Conservation (phyloP, 1,140 invertebrate species). For the Pissodes strobi region DNA sequence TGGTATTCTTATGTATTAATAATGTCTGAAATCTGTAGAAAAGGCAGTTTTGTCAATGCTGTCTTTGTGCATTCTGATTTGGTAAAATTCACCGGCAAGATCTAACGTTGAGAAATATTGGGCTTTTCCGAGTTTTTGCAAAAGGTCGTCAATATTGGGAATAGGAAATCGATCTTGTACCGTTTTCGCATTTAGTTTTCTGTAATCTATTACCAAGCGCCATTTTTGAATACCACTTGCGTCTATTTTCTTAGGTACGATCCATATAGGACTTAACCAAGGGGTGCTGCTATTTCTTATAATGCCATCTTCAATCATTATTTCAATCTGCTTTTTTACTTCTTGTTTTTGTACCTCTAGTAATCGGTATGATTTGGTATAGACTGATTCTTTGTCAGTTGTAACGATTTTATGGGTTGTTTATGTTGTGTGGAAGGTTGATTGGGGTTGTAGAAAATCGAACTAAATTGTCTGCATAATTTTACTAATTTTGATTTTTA, state of each 20-base stretch:
- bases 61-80: not conserved
- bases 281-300: not conserved
- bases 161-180: no score
- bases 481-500: conserved; percentile 1
- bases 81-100: not conserved
- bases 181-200: no score
- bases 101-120: no score
- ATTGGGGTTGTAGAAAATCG: not conserved
- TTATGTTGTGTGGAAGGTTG: not conserved
- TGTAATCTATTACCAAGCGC: not conserved
- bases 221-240: not conserved
- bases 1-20: not conserved
- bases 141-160: not conserved
- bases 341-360: not conserved
- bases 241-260: no score
- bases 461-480: not conserved
- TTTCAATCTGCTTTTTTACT: not conserved
- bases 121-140: not conserved
- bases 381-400: not conserved
- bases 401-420: no score
- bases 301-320: not conserved
- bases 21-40: conserved; percentile 5
- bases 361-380: not conserved
- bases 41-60: conserved; percentile 1
- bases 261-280: not conserved